Base-by-base conservation (phyloP, 1,140 invertebrate species). In the Steinernema feltiae region DNA sequence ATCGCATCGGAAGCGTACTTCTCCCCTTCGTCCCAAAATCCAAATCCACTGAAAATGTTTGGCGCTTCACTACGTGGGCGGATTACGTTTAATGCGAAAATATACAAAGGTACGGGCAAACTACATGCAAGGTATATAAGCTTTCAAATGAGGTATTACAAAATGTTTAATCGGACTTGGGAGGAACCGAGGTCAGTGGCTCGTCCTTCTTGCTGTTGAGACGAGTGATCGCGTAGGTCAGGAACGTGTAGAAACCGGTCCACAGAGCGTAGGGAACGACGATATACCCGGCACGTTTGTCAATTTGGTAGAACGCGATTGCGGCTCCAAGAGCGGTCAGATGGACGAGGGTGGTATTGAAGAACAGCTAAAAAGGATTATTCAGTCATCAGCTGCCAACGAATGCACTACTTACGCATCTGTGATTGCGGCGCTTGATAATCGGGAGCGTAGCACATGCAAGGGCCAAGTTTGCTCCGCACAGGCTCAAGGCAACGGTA, bases 301-400 rank as follows among this genome's bases (percentile, higher is more conserved):
- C 81, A 31, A 85, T 86, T 73, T 85, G 75, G 75, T 79, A 85
- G 75, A 86, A 85, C 18, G 85, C 81, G 21, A 72, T 18, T 2
- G 85, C 70, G 17, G 84, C 78, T 30, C 74, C 84, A 15, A 72
- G 35, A 27, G 84, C 80, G 27, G 83, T 78, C 1, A 69, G 74
- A 48, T 76, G 46, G 69, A 86, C 71, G 27, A 85, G 1, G 15
- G 48, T 24, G 15, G 79, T 75, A 69, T 86, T 83, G 70, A 46
- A 70, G 74, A 75, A 53, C 15, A 84, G 75, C 83, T 85, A 32
- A 80, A 83, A 75, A 17, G 24, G 21, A 27, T 27, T 12, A 30
- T n/a, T 1, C n/a, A 18, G 72, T 17, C 17, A 12, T 1, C 31
- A 1, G 24, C 24, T 77, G 15, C 0, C 18, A 30, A 7, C 2